phyloP scores from a whole-genome alignment of 2,113 vertebrate genomes.

The Cephalophus harveyi region DNA sequence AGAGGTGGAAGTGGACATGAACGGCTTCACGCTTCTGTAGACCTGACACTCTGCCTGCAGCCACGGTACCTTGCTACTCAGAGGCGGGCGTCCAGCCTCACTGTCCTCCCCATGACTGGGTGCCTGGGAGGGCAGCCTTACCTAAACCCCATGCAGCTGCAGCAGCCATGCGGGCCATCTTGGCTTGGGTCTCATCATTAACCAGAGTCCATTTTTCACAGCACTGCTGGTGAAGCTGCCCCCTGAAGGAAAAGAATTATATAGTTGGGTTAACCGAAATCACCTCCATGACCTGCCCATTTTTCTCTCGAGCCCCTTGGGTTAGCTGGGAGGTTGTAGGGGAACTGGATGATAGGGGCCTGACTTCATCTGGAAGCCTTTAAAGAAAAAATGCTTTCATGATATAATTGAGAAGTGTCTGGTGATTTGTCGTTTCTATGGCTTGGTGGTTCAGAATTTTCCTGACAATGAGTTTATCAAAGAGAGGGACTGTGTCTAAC shows the following conservation, averaged over 20 bases:
- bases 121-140: constrained; percentile 69
- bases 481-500: not conserved
- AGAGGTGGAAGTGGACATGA: accelerated
- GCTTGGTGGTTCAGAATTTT: not conserved
- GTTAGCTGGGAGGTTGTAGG: not conserved
- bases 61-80: not conserved
- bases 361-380: not conserved
- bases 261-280: not conserved
- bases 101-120: accelerated
- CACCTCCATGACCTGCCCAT: not conserved
- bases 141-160: constrained; percentile 98
- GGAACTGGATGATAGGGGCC: not conserved
- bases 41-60: not conserved
- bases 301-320: not conserved
- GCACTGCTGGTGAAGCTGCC: constrained; percentile 98
- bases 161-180: constrained; percentile 99
- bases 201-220: constrained; percentile 98
- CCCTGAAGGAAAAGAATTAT: constrained; percentile 82
- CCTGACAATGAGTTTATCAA: not conserved
- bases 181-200: constrained; percentile 95
- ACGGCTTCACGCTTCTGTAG: not conserved
- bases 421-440: not conserved
- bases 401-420: not conserved
- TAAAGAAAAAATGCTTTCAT: not conserved
- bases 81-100: not conserved